phyloP scores from a whole-genome alignment of 2,888 invertebrate genomes.

The Selenia dentaria region DNA sequence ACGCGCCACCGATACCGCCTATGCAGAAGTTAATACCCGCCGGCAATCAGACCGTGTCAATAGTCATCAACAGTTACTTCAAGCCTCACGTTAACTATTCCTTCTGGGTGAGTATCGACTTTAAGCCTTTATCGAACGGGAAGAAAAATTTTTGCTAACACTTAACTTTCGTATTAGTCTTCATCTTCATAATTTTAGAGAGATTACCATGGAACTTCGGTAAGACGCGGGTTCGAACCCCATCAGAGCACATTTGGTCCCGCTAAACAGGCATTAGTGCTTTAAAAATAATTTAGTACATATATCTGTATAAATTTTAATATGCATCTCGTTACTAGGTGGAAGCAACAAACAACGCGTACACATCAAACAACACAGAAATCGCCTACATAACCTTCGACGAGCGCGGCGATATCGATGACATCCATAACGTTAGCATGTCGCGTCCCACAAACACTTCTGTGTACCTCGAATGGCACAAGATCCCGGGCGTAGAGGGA shows the following conservation, averaged over 20 bases:
- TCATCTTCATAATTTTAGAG: too few relatives aligned
- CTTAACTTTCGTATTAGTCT: too few relatives aligned
- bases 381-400: constrained; percentile 86
- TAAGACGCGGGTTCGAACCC: too few relatives aligned
- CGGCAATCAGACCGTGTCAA: constrained; percentile 55
- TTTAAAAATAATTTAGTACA: too few relatives aligned
- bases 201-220: too few relatives aligned
- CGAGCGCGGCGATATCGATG: constrained; percentile 86
- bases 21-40: constrained; percentile 66
- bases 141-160: too few relatives aligned
- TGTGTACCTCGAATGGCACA: constrained; percentile 86
- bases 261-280: too few relatives aligned
- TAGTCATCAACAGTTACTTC: constrained; percentile 83
- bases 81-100: constrained; percentile 85
- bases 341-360: constrained; percentile 86
- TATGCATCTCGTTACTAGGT: too few relatives aligned
- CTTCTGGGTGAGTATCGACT: constrained; percentile 86
- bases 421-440: constrained; percentile 82
- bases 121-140: too few relatives aligned
- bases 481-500: constrained; percentile 82
- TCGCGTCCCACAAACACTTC: constrained; percentile 74
- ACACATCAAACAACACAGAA: constrained; percentile 86
- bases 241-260: too few relatives aligned
- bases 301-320: too few relatives aligned
- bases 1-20: constrained; percentile 88